These are phyloP conservation scores for Uloborus plumipes DNA, from an alignment of 2,888 invertebrate species.

Conservation along the genomic window DNA sequence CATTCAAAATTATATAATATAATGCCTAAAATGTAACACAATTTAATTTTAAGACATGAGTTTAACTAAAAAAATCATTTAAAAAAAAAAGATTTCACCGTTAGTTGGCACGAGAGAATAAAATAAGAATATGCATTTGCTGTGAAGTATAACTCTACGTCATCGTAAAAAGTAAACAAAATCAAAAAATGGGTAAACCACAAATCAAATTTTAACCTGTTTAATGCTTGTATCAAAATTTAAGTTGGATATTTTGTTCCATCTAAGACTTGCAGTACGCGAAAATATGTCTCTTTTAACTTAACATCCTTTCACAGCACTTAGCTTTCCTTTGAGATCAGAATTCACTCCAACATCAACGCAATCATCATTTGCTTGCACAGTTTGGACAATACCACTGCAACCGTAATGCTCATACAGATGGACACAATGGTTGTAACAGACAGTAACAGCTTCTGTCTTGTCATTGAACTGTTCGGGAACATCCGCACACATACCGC, in stretches of 20 bases:
- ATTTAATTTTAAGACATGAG: no score
- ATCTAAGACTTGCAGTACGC: not conserved
- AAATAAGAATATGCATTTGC: no score
- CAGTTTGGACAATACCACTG: slow-evolving; percentile 21
- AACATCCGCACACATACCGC: slow-evolving; percentile 52
- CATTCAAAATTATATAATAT: no score
- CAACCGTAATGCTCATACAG: slow-evolving; percentile 50
- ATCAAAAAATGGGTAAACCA: not conserved
- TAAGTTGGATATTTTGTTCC: not conserved
- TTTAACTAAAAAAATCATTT: no score
- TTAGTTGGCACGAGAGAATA: no score
- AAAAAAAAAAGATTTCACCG: no score
- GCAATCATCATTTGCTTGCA: slow-evolving; percentile 42
- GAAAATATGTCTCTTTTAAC: not conserved
- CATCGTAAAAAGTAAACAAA: not conserved
- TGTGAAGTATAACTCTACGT: no score
- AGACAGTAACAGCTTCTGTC: slow-evolving; percentile 44
- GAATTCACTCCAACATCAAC: slow-evolving; percentile 13
- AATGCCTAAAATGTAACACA: no score
- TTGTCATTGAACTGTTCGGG: slow-evolving; percentile 57
- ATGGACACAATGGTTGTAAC: slow-evolving; percentile 56
- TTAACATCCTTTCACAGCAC: slow-evolving; percentile 51
- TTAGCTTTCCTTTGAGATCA: slow-evolving; percentile 20
- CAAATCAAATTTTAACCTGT: not conserved
- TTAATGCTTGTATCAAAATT: not conserved